Conservation (phyloP, 1,140 invertebrate genomes). For the Himalopsyche phryganea region DNA sequence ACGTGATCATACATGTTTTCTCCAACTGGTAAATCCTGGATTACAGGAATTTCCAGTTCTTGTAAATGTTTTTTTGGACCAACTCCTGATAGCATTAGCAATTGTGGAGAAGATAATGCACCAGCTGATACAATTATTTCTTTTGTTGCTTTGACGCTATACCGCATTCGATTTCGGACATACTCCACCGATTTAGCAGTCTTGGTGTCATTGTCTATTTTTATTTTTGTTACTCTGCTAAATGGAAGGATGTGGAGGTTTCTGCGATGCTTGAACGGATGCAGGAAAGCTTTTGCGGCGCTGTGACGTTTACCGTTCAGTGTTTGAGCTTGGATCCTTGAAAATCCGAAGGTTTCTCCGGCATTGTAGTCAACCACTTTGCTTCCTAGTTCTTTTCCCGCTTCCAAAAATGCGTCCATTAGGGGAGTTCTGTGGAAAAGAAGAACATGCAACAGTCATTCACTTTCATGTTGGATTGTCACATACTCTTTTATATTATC, state of each 20-base stretch:
- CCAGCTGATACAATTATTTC: constrained; percentile 66
- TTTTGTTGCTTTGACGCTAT: constrained; percentile 51
- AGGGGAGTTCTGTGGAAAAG: constrained; percentile 48
- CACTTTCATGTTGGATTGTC: too few species aligned
- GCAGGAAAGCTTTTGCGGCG: constrained; percentile 57
- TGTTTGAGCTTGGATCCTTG: constrained; percentile 62
- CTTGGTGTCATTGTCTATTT: constrained; percentile 59
- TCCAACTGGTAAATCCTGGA: constrained; percentile 66
- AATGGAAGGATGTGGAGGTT: constrained; percentile 65
- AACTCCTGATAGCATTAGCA: constrained; percentile 72
- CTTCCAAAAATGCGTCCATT: constrained; percentile 54
- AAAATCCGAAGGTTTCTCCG: constrained; percentile 41
- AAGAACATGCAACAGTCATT: background rate
- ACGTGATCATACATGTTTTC: constrained; percentile 68
- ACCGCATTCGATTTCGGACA: constrained; percentile 42
- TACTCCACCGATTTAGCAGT: constrained; percentile 65
- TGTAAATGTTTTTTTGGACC: constrained; percentile 61
- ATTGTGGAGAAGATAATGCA: constrained; percentile 67
- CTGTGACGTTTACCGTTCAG: constrained; percentile 51
- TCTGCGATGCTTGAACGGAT: constrained; percentile 53
- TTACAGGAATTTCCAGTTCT: constrained; percentile 58
- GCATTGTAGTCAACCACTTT: constrained; percentile 53
- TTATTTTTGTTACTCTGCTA: constrained; percentile 59
- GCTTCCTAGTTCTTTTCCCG: constrained; percentile 54
- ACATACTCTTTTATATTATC: too few species aligned